These are phyloP conservation scores for Ophonus ardosiacus DNA, from an alignment of 2,888 invertebrate genomes.

Conservation along the genomic window DNA sequence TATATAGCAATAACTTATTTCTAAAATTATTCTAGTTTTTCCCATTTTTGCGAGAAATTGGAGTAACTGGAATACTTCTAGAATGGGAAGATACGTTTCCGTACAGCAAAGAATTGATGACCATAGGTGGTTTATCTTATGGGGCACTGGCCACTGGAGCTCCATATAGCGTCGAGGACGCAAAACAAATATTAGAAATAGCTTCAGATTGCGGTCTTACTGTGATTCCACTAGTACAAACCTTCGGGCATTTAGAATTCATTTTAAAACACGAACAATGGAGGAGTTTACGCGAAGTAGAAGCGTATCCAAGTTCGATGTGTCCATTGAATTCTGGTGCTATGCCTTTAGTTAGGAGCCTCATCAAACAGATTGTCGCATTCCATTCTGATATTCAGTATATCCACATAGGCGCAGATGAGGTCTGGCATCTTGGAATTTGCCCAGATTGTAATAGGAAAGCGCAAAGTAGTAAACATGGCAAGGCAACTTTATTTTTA, in stretches of 20 bases:
- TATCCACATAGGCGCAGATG: constrained; percentile 91
- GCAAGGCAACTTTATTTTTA: constrained; percentile 80
- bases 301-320: constrained; percentile 83
- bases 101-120: constrained; percentile 81
- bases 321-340: constrained; percentile 84
- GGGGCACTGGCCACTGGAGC: constrained; percentile 77
- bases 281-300: constrained; percentile 82
- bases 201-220: constrained; percentile 82
- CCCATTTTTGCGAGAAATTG: constrained; percentile 81
- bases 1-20: neutral
- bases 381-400: constrained; percentile 82
- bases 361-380: constrained; percentile 85
- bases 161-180: constrained; percentile 84
- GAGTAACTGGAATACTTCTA: constrained; percentile 88
- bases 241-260: constrained; percentile 92
- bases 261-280: constrained; percentile 86
- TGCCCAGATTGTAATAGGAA: constrained; percentile 79
- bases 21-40: constrained; percentile 76
- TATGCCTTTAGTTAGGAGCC: constrained; percentile 79
- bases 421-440: constrained; percentile 85
- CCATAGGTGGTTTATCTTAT: constrained; percentile 78
- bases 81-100: constrained; percentile 97
- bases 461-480: constrained; percentile 76
- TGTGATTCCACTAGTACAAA: constrained; percentile 90
- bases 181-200: constrained; percentile 81